These are phyloP conservation scores for Gryllus bimaculatus DNA, from an alignment of 1,140 invertebrate species.

Conservation along the genomic window DNA sequence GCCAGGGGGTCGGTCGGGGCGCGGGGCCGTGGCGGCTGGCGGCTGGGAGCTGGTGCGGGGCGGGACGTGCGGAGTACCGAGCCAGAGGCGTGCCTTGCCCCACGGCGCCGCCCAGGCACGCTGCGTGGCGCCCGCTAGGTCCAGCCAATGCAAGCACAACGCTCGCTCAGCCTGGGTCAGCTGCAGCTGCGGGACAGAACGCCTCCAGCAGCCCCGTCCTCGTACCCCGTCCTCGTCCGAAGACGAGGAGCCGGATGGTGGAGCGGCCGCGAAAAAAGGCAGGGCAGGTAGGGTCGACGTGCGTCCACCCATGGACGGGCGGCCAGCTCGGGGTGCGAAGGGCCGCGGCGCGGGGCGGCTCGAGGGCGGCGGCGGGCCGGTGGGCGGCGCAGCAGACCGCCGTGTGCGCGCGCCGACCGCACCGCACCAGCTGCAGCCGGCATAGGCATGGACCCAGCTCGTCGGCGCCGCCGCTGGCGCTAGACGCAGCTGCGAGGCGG, in stretches of 20 bases:
- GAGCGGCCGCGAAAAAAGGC: slow-evolving; percentile 7
- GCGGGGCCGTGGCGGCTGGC: not conserved
- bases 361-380: not conserved
- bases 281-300: slow-evolving; percentile 13
- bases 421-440: slow-evolving; percentile 32
- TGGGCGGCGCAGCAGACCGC: not conserved
- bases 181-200: not conserved
- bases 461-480: slow-evolving; percentile 21
- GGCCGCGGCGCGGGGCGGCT: slow-evolving; percentile 7
- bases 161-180: slow-evolving; percentile 39
- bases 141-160: slow-evolving; percentile 50
- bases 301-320: not conserved
- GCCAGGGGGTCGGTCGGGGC: not conserved
- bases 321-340: not conserved
- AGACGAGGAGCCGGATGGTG: no score
- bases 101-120: not conserved
- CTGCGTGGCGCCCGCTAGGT: slow-evolving; percentile 36
- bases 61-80: slow-evolving; percentile 16
- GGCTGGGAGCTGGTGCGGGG: slow-evolving; percentile 17
- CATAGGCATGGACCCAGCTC: slow-evolving; percentile 32
- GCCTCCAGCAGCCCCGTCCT: not conserved
- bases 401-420: not conserved
- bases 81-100: not conserved
- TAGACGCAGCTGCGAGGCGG: not conserved
- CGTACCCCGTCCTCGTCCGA: not conserved